These are phyloP conservation scores for Acromyrmex echinatior DNA, from an alignment of 1,140 invertebrate species.

Conservation along the genomic window DNA sequence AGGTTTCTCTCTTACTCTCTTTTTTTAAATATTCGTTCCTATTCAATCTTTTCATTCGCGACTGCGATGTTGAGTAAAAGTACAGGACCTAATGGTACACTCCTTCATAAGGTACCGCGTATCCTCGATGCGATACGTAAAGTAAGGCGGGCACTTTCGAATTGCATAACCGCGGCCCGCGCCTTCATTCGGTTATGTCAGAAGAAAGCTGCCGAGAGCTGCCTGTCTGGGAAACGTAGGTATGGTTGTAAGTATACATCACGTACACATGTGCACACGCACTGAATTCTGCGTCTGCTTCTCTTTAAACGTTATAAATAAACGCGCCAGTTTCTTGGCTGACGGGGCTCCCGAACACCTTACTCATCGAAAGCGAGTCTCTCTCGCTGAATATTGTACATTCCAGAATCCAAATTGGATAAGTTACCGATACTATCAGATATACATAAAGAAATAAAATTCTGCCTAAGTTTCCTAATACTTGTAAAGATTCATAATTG, in stretches of 20 bases:
- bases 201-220: constrained; percentile 85
- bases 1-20: constrained; percentile 11
- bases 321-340: constrained; percentile 71
- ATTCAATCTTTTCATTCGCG: constrained; percentile 21
- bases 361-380: constrained; percentile 43
- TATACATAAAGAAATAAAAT: background rate
- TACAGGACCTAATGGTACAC: constrained; percentile 64
- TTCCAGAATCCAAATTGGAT: background rate
- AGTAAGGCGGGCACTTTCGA: constrained; percentile 87
- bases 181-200: constrained; percentile 87
- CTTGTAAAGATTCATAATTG: background rate
- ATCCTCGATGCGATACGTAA: constrained; percentile 81
- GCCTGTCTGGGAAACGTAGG: constrained; percentile 84
- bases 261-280: constrained; percentile 25
- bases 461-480: background rate
- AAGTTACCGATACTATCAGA: background rate
- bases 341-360: constrained; percentile 33
- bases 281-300: constrained; percentile 59
- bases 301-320: constrained; percentile 81
- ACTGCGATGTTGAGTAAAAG: constrained; percentile 62
- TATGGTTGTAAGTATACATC: constrained; percentile 65
- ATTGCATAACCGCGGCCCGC: constrained; percentile 86
- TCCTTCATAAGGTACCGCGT: constrained; percentile 68
- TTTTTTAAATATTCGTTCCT: background rate
- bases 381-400: background rate